phyloP scores from a whole-genome alignment of 2,888 invertebrate species.

The Digitonthophagus gazella region DNA sequence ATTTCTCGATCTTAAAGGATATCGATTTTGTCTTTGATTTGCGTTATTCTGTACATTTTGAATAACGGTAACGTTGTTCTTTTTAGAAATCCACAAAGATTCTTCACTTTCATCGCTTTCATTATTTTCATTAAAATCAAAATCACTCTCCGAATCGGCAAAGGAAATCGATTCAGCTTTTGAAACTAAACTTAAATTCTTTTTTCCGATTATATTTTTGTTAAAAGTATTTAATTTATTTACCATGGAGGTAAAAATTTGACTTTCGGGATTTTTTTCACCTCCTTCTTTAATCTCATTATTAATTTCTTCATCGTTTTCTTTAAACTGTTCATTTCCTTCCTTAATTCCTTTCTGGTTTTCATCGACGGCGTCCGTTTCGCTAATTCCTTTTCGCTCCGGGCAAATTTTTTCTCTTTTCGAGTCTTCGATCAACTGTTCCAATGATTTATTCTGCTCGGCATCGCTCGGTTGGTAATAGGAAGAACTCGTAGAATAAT shows the following conservation, averaged over 20 bases:
- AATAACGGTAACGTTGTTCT: conserved; percentile 20
- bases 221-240: conserved; percentile 37
- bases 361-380: conserved; percentile 12
- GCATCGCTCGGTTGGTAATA: conserved; percentile 49
- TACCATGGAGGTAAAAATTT: conserved; percentile 17
- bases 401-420: conserved; percentile 26
- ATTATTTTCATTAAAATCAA: background rate
- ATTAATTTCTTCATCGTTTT: background rate
- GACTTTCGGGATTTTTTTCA: background rate
- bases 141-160: conserved; percentile 18
- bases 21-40: conserved; percentile 1
- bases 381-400: too few species aligned
- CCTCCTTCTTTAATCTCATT: background rate
- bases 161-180: conserved; percentile 16
- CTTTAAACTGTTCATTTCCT: background rate
- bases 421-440: conserved; percentile 43
- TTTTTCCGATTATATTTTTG: conserved; percentile 41
- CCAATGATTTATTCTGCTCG: conserved; percentile 44
- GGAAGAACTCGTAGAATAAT: conserved; percentile 49
- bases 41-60: background rate
- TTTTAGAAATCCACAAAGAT: conserved; percentile 4
- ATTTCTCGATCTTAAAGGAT: conserved; percentile 29
- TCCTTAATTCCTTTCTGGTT: background rate
- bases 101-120: conserved; percentile 12
- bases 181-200: conserved; percentile 43